Conservation (phyloP, 2,888 invertebrate genomes). For the Dasypogon diadema region DNA sequence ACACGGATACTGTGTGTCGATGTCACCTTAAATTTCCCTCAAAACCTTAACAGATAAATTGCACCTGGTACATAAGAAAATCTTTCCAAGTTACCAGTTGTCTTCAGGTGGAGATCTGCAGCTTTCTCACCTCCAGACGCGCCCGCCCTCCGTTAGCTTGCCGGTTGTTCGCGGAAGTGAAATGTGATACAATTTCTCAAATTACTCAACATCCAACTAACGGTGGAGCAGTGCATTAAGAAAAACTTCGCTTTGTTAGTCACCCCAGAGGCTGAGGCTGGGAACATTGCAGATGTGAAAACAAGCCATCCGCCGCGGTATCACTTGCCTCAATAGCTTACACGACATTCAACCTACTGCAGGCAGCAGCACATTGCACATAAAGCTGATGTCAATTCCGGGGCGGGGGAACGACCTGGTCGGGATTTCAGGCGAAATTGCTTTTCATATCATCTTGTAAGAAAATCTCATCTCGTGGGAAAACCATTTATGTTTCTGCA, state of each 20-base stretch:
- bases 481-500: constrained; percentile 20
- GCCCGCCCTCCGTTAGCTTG: background rate
- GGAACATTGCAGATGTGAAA: constrained; percentile 25
- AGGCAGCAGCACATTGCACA: background rate
- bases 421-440: constrained; percentile 27
- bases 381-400: background rate
- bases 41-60: constrained; percentile 1
- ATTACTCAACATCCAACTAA: constrained; percentile 11
- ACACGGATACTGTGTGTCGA: background rate
- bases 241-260: constrained; percentile 3
- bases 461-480: constrained; percentile 41
- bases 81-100: background rate
- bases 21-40: background rate
- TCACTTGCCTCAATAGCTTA: constrained; percentile 10
- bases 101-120: constrained; percentile 12
- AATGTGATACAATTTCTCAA: constrained; percentile 34
- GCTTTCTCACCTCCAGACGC: background rate
- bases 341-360: constrained; percentile 26
- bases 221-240: constrained; percentile 7
- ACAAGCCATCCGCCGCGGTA: constrained; percentile 25
- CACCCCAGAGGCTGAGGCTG: background rate
- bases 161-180: background rate
- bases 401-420: background rate
- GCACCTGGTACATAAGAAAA: constrained; percentile 1
- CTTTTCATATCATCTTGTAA: constrained; percentile 32